Base-by-base conservation (phyloP, 2,888 invertebrate species). In the Meandrusa payeni region DNA sequence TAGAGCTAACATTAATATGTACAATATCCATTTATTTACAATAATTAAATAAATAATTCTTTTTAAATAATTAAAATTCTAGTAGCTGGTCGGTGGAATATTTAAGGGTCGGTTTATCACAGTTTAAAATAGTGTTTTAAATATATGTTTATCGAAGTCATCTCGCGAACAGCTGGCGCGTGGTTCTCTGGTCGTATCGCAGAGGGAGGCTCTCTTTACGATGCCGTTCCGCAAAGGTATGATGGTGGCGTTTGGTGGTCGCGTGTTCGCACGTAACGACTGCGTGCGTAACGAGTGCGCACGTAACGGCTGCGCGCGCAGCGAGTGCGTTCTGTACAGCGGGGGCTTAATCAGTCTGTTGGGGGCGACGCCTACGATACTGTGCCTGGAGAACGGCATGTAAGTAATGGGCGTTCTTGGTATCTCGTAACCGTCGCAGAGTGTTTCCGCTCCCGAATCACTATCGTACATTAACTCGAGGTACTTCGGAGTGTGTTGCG, bases 391-490 rank as follows among this genome's bases (percentile, higher is more conserved):
- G 50, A 75, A 75, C 0, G 77, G 75, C 50, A 63, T 53, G 60
- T 69, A 68, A 2, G 62, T 50, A 19, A 69, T 36, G 1, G 69
- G 75, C 1, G 81, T 70, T 24, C 90, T 79, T 1, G 92, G 92
- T 7, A 92, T 74, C 74, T 92, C 93, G 69, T 93, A 93, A 1
- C 91, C 92, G 58, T 91, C 91, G 51, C 78, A 74, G 2, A 64
- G 43, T 1, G 75, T 76, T 9, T 78, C 70, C 9, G 75, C 64
- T 5, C 73, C 76, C 0, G 86, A 76, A 38, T 89, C 88, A 48
- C 85, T 85, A 57, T 91, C 91, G 60, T 92, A 91, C 62, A 93
- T 79, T 32, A 93, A 72, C 67, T 93, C 92, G 38, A 93, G 71
- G 68, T 93, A 93, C 59, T 92, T 92, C 0, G 92, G 91, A 20